phyloP scores from a whole-genome alignment of 2,113 vertebrate species.

The Scomber japonicus region DNA sequence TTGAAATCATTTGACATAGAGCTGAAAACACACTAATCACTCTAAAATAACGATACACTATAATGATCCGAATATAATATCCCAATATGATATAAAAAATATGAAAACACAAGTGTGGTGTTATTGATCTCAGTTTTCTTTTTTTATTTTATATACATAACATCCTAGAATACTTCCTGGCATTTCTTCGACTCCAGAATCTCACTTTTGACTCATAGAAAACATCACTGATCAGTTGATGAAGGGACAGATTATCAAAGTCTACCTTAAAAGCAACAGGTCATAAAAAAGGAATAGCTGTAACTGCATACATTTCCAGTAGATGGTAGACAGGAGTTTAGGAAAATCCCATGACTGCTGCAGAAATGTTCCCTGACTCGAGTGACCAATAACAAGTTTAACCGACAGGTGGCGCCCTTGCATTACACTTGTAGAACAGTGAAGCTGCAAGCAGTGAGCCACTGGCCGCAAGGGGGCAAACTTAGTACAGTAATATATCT shows the following conservation, averaged over 20 bases:
- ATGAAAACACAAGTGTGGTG: accelerated
- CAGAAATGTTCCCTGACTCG: neutral
- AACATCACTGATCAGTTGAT: neutral
- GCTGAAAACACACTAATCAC: neutral
- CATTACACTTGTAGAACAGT: conserved; percentile 16
- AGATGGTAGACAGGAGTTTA: conserved; percentile 55
- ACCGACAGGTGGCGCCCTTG: conserved; percentile 54
- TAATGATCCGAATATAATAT: neutral
- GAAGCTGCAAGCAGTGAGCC: accelerated
- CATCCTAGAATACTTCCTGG: neutral
- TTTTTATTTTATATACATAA: neutral
- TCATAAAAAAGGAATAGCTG: neutral
- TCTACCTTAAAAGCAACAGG: conserved; percentile 79
- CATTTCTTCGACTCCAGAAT: neutral
- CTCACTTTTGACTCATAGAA: neutral
- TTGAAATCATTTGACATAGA: no score
- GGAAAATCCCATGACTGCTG: neutral
- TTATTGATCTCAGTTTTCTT: neutral
- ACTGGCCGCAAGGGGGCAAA: conserved; percentile 9
- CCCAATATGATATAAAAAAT: no score
- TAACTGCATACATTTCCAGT: conserved; percentile 29
- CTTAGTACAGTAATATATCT: neutral
- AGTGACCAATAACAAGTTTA: accelerated
- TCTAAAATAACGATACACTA: neutral
- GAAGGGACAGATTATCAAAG: neutral